A percentile compares a stretch with the other conserved stretches of the same genome.
These are phyloP conservation scores for Drosophila bocki DNA, from an alignment of 1,140 invertebrate genomes.

Conservation along the genomic window DNA sequence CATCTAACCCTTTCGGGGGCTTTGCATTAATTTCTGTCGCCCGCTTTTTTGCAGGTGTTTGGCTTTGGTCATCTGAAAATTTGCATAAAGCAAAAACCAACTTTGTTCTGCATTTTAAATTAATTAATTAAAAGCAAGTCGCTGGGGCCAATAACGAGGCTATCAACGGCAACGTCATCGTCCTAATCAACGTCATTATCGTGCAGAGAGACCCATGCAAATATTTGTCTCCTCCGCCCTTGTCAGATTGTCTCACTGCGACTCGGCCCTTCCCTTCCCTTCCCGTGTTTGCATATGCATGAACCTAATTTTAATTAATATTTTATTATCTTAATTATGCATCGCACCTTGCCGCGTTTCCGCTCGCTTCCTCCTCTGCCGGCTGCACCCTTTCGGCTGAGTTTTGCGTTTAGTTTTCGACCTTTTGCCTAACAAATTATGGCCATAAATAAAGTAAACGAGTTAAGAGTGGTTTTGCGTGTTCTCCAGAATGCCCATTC, in stretches of 20 bases:
- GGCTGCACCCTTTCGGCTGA: slow-evolving; percentile 67
- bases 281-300: slow-evolving; percentile 77
- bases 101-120: slow-evolving; percentile 77
- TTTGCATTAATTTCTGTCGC: slow-evolving; percentile 45
- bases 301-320: slow-evolving; percentile 84
- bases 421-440: slow-evolving; percentile 84
- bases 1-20: slow-evolving; percentile 37
- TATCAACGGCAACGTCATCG: slow-evolving; percentile 68
- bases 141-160: slow-evolving; percentile 73
- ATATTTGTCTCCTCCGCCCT: slow-evolving; percentile 66
- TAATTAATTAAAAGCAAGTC: slow-evolving; percentile 82
- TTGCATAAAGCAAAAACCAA: slow-evolving; percentile 64
- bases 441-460: slow-evolving; percentile 84
- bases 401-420: slow-evolving; percentile 73
- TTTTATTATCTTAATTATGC: slow-evolving; percentile 85
- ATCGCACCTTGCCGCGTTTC: slow-evolving; percentile 74
- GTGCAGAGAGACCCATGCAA: slow-evolving; percentile 44
- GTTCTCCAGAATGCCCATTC: slow-evolving; percentile 67
- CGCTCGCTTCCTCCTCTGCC: slow-evolving; percentile 22
- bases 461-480: slow-evolving; percentile 86
- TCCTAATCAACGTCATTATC: slow-evolving; percentile 76
- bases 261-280: slow-evolving; percentile 1
- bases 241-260: slow-evolving; percentile 11
- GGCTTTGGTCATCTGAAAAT: slow-evolving; percentile 59
- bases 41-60: slow-evolving; percentile 57